Evolutionary conservation across 2,888 invertebrate genomes (phyloP).

Genomic region (Drosophila maculinotata): DNA sequence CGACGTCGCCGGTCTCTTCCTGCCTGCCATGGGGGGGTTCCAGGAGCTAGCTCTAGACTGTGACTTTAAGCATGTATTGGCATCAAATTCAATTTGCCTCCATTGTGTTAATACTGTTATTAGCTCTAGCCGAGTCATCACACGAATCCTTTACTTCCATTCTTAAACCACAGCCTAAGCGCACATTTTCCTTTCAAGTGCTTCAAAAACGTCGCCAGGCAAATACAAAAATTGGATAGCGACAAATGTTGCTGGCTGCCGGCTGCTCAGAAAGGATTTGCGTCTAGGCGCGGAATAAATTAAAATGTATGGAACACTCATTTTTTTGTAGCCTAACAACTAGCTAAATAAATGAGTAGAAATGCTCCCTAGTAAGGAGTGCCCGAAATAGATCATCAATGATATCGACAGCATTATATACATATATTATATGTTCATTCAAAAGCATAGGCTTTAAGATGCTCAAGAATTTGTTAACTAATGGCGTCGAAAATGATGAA

Average conservation of each 20-base stretch:
- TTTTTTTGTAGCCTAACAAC: no score
- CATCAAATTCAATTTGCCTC: conserved; percentile 80
- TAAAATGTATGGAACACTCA: not conserved
- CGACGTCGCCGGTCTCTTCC: conserved; percentile 39
- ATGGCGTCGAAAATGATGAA: no score
- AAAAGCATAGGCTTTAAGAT: no score
- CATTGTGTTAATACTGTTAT: conserved; percentile 81
- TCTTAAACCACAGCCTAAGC: conserved; percentile 30
- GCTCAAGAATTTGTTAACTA: no score
- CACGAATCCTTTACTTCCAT: conserved; percentile 52
- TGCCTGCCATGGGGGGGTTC: not conserved
- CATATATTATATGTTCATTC: not conserved
- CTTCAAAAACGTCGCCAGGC: not conserved
- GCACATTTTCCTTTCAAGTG: conserved; percentile 38
- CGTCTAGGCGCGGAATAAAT: not conserved
- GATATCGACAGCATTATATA: not conserved
- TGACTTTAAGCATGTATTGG: conserved; percentile 76
- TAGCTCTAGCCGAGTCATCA: conserved; percentile 58
- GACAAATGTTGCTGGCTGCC: no score
- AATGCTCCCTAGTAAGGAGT: not conserved
- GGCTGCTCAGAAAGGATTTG: not conserved
- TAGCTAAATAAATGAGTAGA: no score
- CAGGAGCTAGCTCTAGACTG: conserved; percentile 24
- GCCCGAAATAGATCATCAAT: not conserved
- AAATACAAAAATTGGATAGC: conserved; percentile 9